Evolutionary conservation across 2,888 invertebrate species (phyloP).

Genomic region (Nomada goodeniana): DNA sequence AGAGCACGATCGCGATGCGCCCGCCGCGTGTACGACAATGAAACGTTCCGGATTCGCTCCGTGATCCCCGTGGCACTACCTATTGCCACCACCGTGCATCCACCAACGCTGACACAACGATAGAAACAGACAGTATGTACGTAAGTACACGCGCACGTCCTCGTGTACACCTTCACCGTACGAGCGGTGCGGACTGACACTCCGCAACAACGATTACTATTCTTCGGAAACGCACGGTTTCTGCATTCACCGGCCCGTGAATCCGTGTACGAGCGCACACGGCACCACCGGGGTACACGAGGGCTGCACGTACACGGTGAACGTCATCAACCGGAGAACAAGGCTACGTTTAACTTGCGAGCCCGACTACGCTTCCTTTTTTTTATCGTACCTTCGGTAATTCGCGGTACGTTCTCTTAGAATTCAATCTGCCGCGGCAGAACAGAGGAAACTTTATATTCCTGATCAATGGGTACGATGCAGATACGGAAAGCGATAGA

Average conservation of each 20-base stretch:
- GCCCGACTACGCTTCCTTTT: slow-evolving; percentile 19
- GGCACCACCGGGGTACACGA: slow-evolving; percentile 8
- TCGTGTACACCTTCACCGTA: slow-evolving; percentile 36
- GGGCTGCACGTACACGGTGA: slow-evolving; percentile 13
- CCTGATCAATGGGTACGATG: neutral
- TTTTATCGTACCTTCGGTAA: slow-evolving; percentile 2
- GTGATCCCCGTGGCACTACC: slow-evolving; percentile 65
- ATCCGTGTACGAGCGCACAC: slow-evolving; percentile 62
- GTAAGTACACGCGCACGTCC: slow-evolving; percentile 15
- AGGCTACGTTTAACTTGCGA: slow-evolving; percentile 40
- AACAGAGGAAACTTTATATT: neutral
- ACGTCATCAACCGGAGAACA: slow-evolving; percentile 50
- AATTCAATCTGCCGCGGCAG: neutral
- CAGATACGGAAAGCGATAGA: slow-evolving; percentile 27
- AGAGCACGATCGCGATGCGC: slow-evolving; percentile 62
- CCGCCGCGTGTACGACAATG: slow-evolving; percentile 67
- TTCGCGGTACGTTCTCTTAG: slow-evolving; percentile 13
- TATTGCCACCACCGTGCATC: slow-evolving; percentile 58
- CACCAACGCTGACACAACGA: slow-evolving; percentile 15
- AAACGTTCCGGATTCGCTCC: slow-evolving; percentile 73
- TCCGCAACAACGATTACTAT: slow-evolving; percentile 61
- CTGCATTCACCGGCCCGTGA: slow-evolving; percentile 74
- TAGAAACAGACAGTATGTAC: slow-evolving; percentile 9
- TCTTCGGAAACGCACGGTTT: slow-evolving; percentile 68
- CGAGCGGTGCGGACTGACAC: slow-evolving; percentile 47